Percentiles rank a stretch among this genome's conserved stretches.
phyloP scores from a whole-genome alignment of 2,888 invertebrate genomes.

The Tenthredo livida region DNA sequence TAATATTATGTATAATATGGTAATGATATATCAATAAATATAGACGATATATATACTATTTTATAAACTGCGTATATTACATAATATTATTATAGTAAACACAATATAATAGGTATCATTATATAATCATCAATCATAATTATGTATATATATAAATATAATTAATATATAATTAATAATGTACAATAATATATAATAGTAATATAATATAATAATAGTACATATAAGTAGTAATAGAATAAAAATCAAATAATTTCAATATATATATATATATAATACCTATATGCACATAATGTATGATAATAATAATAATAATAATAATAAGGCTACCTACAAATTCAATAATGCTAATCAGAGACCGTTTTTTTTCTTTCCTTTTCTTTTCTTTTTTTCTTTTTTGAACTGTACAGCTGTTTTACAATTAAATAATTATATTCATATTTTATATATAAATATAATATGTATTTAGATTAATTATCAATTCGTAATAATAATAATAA shows the following conservation, averaged over 20 bases:
- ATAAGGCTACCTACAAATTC: conserved; percentile 71
- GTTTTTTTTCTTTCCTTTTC: no score
- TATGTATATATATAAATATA: conserved; percentile 40
- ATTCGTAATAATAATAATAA: neutral
- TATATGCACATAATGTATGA: conserved; percentile 33
- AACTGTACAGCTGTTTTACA: conserved; percentile 73
- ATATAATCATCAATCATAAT: conserved; percentile 60
- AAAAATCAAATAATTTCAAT: neutral
- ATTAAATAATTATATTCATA: conserved; percentile 56
- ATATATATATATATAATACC: neutral
- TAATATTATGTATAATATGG: no score
- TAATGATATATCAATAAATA: neutral
- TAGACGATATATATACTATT: neutral
- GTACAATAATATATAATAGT: conserved; percentile 10
- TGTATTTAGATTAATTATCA: neutral
- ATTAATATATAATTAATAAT: conserved; percentile 53
- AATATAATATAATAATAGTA: conserved; percentile 31
- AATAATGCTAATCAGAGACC: conserved; percentile 54
- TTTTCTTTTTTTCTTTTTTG: conserved; percentile 58
- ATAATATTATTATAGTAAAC: conserved; percentile 72
- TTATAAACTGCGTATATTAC: conserved; percentile 74
- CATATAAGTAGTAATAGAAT: neutral
- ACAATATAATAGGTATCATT: conserved; percentile 65
- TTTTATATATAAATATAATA: neutral
- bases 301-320: conserved; percentile 56